Evolutionary conservation across 2,113 vertebrate species (phyloP), one percentile per base, ranked within the genome.

Genomic region (Otus sunia): DNA sequence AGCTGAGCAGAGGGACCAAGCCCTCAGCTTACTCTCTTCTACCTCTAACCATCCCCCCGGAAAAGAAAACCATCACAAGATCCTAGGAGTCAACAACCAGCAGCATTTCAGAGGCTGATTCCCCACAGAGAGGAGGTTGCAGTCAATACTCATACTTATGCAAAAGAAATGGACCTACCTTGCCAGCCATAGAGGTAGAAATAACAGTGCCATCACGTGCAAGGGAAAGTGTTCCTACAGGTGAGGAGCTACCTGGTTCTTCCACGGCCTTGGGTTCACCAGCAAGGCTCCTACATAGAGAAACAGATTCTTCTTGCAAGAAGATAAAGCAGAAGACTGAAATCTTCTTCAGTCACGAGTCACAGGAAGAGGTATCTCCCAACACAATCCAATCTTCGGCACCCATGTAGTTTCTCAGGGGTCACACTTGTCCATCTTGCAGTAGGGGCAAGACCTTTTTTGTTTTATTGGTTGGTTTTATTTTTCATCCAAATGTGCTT

Each of bases 131-230:
- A 53, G 12, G 37, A 29, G 16, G 3, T 4, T 66, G 20, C 13
- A 36, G 52, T 12, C 69, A 81, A 8, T 16, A n/a, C 56, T 62
- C 47, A 22, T 9, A 32, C 11, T 14, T 10, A 6, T 5, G 6
- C 43, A 80, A 12, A 52, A 78, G 12, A 62, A 58, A 56, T 4
- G 13, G 49, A n/a, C 32, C 18, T 18, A 19, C 23, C n/a, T n/a
- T 49, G 17, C 14, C 30, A 59, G 19, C 34, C 13, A 15, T 1
- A 66, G 45, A 55, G 16, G 36, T 45, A 36, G 52, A 41, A 80
- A 11, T 18, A n/a, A 23, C 18, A 10, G 18, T 17, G 41, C 17
- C 9, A 4, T 43, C 39, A 30, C 1, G 0, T 15, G 34, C 6
- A 41, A 49, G 34, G 27, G 32, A 66, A 77, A 62, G 22, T 6